Evolutionary conservation across 1,140 invertebrate species (phyloP).

Genomic region (Leptestheria dahalacensis): DNA sequence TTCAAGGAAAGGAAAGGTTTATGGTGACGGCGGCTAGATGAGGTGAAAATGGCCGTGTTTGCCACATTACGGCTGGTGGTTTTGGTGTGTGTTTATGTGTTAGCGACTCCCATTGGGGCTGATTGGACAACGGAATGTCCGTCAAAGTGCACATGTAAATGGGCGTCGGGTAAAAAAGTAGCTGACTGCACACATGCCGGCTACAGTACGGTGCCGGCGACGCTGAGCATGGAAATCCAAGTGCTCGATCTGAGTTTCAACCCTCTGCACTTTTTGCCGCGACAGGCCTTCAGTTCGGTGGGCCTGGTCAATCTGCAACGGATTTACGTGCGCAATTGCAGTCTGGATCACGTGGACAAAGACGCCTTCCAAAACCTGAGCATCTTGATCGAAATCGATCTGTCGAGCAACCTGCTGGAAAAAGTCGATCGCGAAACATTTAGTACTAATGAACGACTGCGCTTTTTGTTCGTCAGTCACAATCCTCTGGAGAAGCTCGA

Average conservation of each 20-base stretch:
- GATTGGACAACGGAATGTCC: conserved; percentile 70
- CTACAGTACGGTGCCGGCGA: conserved; percentile 51
- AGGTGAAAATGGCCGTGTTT: not conserved
- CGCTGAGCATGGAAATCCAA: conserved; percentile 65
- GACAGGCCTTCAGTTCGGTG: conserved; percentile 59
- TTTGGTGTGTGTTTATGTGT: not conserved
- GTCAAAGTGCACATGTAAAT: conserved; percentile 64
- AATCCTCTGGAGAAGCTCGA: conserved; percentile 49
- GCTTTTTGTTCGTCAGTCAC: conserved; percentile 47
- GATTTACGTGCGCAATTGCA: conserved; percentile 55
- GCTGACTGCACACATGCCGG: conserved; percentile 61
- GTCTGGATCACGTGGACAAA: conserved; percentile 53
- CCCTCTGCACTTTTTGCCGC: conserved; percentile 52
- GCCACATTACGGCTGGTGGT: not conserved
- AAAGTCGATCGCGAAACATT: conserved; percentile 54
- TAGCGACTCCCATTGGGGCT: conserved; percentile 23
- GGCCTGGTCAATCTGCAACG: conserved; percentile 69
- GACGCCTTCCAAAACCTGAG: conserved; percentile 71
- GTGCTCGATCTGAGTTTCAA: conserved; percentile 69
- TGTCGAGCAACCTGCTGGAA: conserved; percentile 54
- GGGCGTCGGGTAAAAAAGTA: conserved; percentile 74
- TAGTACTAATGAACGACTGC: conserved; percentile 50
- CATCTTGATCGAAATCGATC: conserved; percentile 71
- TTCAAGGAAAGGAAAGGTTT: not conserved
- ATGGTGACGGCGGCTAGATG: not conserved